Evolutionary conservation across 2,888 invertebrate genomes (phyloP).

Genomic region (Eupithecia subumbrata): DNA sequence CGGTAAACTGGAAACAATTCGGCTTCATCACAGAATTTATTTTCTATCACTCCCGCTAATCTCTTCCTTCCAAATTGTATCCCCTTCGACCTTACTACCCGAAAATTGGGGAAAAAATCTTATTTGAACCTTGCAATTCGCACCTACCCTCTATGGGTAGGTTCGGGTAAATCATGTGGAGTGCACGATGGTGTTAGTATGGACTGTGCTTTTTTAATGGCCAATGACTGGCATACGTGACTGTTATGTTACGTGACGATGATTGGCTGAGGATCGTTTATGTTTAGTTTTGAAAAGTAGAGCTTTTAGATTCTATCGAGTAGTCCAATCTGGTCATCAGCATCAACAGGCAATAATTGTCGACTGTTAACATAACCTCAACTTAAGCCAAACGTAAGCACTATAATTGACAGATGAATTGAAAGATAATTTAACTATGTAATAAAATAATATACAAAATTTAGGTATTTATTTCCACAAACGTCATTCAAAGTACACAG

Average conservation of each 20-base stretch:
- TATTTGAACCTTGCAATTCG: constrained; percentile 77
- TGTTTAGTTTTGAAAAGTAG: not conserved
- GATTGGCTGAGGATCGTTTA: not conserved
- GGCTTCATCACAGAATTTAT: constrained; percentile 31
- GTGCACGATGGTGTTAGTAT: constrained; percentile 52
- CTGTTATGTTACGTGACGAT: not conserved
- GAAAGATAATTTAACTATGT: too few species aligned
- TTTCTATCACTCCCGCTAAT: constrained; percentile 36
- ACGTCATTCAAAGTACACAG: too few species aligned
- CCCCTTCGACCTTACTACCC: constrained; percentile 3
- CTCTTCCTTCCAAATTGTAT: constrained; percentile 36
- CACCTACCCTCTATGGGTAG: constrained; percentile 59
- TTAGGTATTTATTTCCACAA: too few species aligned
- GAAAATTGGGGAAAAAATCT: constrained; percentile 80
- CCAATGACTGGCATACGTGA: not conserved
- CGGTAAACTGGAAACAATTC: constrained; percentile 11
- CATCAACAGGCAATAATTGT: too few species aligned
- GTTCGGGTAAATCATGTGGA: constrained; percentile 57
- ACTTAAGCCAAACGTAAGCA: too few species aligned
- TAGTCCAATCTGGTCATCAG: not conserved
- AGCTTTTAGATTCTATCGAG: not conserved
- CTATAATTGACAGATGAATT: too few species aligned
- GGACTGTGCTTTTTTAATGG: constrained; percentile 48
- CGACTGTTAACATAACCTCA: too few species aligned
- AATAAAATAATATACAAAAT: too few species aligned